A percentile compares a stretch with the other conserved stretches of the same genome.
Evolutionary conservation across 2,888 invertebrate genomes (phyloP).

Genomic region (Ennomos fuscantarius): DNA sequence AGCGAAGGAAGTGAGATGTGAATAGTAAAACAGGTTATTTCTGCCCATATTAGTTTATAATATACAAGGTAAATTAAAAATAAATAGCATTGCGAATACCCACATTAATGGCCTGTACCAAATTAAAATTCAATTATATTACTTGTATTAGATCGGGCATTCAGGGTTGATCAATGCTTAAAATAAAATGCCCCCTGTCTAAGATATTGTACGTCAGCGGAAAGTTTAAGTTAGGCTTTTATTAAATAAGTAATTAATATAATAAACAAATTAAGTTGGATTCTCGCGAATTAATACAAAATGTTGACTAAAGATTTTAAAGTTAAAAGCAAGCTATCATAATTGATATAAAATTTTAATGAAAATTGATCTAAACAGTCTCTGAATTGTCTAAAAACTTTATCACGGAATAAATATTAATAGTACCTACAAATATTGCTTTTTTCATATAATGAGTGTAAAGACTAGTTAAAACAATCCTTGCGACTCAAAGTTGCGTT

Average conservation of each 20-base stretch:
- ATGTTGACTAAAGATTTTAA: conserved; percentile 10
- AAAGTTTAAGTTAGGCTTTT: neutral
- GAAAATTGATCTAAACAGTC: too few relatives aligned
- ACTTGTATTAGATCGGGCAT: neutral
- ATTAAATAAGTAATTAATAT: conserved; percentile 12
- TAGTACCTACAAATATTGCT: too few relatives aligned
- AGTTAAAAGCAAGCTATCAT: conserved; percentile 10
- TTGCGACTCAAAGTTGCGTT: too few relatives aligned
- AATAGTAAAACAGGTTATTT: neutral
- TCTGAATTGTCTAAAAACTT: too few relatives aligned
- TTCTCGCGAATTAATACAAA: conserved; percentile 1
- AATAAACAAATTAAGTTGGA: conserved; percentile 12
- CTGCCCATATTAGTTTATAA: too few relatives aligned
- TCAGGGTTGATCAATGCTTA: too few relatives aligned
- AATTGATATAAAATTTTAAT: conserved; percentile 12
- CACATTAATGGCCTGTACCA: neutral
- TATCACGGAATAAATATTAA: too few relatives aligned
- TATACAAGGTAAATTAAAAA: neutral
- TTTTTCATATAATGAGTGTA: too few relatives aligned
- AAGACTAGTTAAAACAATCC: too few relatives aligned
- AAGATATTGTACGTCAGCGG: too few relatives aligned
- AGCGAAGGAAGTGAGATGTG: conserved; percentile 5
- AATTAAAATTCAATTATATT: conserved; percentile 12
- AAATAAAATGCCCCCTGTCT: too few relatives aligned
- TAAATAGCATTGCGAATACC: neutral